Evolutionary conservation across 1,140 invertebrate genomes (phyloP), one percentile per base, ranked within the genome.

Genomic region (Drosophila mauritiana): DNA sequence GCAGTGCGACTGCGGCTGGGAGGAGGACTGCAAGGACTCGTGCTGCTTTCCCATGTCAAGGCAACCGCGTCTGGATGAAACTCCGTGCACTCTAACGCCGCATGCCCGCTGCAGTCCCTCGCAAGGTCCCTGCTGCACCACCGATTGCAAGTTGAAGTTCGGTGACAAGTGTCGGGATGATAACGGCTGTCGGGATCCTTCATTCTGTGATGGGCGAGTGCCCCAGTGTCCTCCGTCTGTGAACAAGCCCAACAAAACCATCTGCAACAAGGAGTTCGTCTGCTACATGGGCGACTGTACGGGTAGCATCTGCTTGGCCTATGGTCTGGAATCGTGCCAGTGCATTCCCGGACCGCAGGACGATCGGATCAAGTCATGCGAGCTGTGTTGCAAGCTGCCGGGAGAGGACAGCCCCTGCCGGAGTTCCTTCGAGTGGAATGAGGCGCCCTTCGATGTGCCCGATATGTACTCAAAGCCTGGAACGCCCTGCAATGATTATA

Each of bases 1-100:
- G 93, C 96, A 99, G 91, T 99, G 98, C 92, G 99, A 99, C 93
- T 99, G 98, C 93, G 99, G 99, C 25, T 99, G 98, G 97, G 97
- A 98, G 83, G 96, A 97, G 88, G 97, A 98, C 89, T 99, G 98
- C 92, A 95, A 96, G 57, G 97, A 99, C 86, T 94, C 95, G 15
- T 99, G 99, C 91, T 99, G 99, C 92, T 96, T 96, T 86, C 98
- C 98, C 17, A 97, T 98, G 94, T 94, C 96, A 42, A 94, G 95
- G 48, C 95, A 97, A 76, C 95, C 96, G 4, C 78, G 90, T 1
- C 94, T 94, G 0, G 95, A 96, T 61, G 96, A 98, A 91, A 95
- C 95, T 12, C 97, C 97, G 0, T 98, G 97, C 91, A 96, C 95
- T n/a, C 94, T 97, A 58, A 96, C 96, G 1, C 96, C 97, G 0